phyloP scores from a whole-genome alignment of 1,140 invertebrate species.

The Cherax quadricarinatus region DNA sequence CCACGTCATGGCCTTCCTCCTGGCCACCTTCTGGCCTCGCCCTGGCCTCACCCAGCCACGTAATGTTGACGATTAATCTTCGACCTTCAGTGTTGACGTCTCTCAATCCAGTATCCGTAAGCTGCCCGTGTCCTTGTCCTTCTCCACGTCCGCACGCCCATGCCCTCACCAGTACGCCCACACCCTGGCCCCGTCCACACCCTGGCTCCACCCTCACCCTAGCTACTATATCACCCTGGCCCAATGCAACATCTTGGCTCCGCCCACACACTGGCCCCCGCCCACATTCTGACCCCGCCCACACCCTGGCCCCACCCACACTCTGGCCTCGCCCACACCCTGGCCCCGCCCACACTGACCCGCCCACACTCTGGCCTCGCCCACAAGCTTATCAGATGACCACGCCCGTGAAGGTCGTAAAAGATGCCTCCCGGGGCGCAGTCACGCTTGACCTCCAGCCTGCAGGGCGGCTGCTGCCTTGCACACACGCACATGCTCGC shows the following conservation, averaged over 20 bases:
- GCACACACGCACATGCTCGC: neutral
- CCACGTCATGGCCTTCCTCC: neutral
- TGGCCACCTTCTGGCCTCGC: neutral
- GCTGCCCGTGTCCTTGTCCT: neutral
- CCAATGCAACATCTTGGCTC: neutral
- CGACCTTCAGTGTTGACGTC: neutral
- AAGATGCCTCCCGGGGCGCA: neutral
- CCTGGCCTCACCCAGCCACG: neutral
- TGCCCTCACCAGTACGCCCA: neutral
- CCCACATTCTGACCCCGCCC: neutral
- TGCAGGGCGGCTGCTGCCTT: neutral
- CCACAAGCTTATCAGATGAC: neutral
- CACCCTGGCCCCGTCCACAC: neutral
- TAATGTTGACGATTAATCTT: slow-evolving; percentile 28
- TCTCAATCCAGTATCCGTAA: neutral
- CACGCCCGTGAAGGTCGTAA: slow-evolving; percentile 13
- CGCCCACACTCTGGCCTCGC: neutral
- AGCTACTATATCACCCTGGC: too few species aligned
- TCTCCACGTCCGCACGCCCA: neutral
- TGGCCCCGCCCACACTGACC: neutral
- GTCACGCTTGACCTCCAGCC: slow-evolving; percentile 23
- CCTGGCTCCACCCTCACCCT: too few species aligned
- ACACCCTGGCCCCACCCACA: neutral
- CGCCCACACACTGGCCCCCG: neutral
- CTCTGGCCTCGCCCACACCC: neutral